These are phyloP conservation scores for Mormyrus proboscirostris DNA, from an alignment of 2,797 vertebrate species.

Conservation along the genomic window DNA sequence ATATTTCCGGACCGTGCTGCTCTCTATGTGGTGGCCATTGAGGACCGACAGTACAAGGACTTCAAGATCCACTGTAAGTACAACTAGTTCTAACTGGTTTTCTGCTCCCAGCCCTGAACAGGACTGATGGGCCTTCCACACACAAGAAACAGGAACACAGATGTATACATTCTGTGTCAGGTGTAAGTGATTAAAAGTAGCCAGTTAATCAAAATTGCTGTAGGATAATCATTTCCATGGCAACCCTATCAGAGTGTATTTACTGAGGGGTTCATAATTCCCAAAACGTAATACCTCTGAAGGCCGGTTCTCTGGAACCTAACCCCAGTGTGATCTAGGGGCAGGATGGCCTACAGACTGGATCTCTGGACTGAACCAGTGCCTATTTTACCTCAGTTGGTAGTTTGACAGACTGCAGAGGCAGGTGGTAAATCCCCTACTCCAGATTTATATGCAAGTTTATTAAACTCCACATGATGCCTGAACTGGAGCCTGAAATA, in stretches of 20 bases:
- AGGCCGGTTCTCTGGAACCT: not conserved
- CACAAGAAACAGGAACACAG: not conserved
- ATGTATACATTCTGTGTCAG: not conserved
- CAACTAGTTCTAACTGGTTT: not conserved
- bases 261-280: not conserved
- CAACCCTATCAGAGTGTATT: not conserved
- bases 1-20: slow-evolving; percentile 97
- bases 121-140: not conserved
- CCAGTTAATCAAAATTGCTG: not conserved
- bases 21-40: slow-evolving; percentile 90
- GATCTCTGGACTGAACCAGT: not conserved
- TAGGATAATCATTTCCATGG: not conserved
- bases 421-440: not conserved
- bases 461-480: not conserved
- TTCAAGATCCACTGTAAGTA: slow-evolving; percentile 98
- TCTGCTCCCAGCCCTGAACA: not conserved
- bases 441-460: not conserved
- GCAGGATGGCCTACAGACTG: not conserved
- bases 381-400: not conserved
- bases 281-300: not conserved
- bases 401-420: not conserved
- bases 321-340: not conserved
- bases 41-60: slow-evolving; percentile 97
- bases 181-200: not conserved
- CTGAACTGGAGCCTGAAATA: not conserved